A percentile compares a stretch with the other conserved stretches of the same genome.
Evolutionary conservation across 2,888 invertebrate species (phyloP).

Genomic region (Pyrrhosoma nymphula): DNA sequence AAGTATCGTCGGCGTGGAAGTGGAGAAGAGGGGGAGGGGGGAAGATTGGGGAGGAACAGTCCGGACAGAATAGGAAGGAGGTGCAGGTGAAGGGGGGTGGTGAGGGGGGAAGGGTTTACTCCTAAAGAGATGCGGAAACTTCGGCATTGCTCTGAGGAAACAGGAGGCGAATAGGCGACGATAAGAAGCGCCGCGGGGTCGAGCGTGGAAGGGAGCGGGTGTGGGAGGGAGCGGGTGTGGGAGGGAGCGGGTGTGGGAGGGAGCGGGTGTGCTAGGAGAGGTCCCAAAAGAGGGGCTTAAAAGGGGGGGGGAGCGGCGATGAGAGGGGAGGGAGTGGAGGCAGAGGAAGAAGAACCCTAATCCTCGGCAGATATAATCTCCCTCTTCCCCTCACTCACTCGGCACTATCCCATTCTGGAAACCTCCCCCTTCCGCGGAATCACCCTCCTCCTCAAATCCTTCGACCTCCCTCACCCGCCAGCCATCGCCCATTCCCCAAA

Average conservation of each 20-base stretch:
- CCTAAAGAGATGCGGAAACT: slow-evolving; percentile 61
- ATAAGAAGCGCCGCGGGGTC: slow-evolving; percentile 20
- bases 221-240: neutral
- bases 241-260: neutral
- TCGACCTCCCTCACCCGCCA: neutral
- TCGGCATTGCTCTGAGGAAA: slow-evolving; percentile 40
- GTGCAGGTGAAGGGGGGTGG: neutral
- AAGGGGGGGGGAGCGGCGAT: neutral
- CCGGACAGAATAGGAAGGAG: neutral
- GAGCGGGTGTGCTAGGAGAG: neutral
- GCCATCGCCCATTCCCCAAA: neutral
- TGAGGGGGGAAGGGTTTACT: neutral
- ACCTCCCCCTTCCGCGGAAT: slow-evolving; percentile 26
- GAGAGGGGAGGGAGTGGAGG: neutral
- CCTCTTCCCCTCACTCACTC: neutral
- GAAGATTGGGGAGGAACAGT: neutral
- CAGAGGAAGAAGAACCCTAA: slow-evolving; percentile 46
- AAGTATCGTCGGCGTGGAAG: no score
- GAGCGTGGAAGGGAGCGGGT: neutral
- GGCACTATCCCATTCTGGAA: slow-evolving; percentile 42
- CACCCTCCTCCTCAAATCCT: neutral
- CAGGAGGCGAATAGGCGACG: slow-evolving; percentile 58
- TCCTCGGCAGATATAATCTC: slow-evolving; percentile 62
- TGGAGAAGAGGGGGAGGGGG: neutral
- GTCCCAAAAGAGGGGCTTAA: slow-evolving; percentile 27